Evolutionary conservation across 2,888 invertebrate species (phyloP).

Genomic region (Thecophora atra): DNA sequence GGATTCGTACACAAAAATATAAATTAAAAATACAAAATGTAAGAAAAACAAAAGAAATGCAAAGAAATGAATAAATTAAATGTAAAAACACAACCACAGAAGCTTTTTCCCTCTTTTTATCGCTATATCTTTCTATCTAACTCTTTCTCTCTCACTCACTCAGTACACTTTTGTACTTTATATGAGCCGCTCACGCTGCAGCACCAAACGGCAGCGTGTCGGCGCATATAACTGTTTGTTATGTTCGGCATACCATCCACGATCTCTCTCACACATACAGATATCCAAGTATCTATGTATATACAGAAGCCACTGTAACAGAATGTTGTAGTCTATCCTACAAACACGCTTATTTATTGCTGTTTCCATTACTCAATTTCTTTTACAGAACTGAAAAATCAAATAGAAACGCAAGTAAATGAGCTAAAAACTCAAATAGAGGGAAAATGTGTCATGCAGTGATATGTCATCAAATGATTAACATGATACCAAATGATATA

Average conservation of each 20-base stretch:
- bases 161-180: constrained; percentile 20
- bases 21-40: constrained; percentile 26
- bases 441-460: constrained; percentile 96
- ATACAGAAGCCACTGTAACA: constrained; percentile 21
- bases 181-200: constrained; percentile 33
- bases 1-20: neutral
- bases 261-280: constrained; percentile 16
- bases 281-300: constrained; percentile 25
- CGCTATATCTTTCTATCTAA: constrained; percentile 12
- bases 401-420: constrained; percentile 96
- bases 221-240: constrained; percentile 29
- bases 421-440: constrained; percentile 96
- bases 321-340: constrained; percentile 64
- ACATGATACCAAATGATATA: constrained; percentile 42
- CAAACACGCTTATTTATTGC: constrained; percentile 67
- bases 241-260: constrained; percentile 23
- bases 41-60: constrained; percentile 25
- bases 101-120: constrained; percentile 56
- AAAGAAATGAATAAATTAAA: constrained; percentile 10
- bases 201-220: neutral
- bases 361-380: constrained; percentile 67
- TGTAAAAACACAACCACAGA: constrained; percentile 37
- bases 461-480: constrained; percentile 69
- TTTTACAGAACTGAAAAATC: constrained; percentile 94
- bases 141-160: constrained; percentile 26